Evolutionary conservation across 2,113 vertebrate species (phyloP).

Genomic region (Atractosteus spatula): DNA sequence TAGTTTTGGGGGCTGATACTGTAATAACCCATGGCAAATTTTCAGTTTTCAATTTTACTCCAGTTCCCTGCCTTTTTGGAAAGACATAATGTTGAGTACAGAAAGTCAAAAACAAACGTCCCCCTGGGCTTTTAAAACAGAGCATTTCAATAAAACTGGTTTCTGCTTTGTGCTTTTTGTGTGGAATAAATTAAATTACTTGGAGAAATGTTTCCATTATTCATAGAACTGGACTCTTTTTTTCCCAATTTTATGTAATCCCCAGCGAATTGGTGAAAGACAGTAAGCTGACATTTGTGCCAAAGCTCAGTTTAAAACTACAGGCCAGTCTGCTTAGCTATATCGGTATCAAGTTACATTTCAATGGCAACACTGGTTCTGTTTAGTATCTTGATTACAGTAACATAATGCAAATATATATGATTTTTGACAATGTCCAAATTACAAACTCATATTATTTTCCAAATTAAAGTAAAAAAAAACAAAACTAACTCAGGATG

Average conservation of each 20-base stretch:
- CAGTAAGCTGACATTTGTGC: neutral
- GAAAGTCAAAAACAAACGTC: neutral
- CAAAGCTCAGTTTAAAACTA: neutral
- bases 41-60: constrained; percentile 1
- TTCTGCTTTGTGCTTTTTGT: neutral
- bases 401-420: neutral
- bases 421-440: neutral
- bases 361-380: neutral
- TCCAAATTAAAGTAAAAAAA: too few relatives aligned
- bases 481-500: too few relatives aligned
- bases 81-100: neutral
- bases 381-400: neutral
- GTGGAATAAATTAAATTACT: constrained; percentile 1
- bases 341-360: neutral
- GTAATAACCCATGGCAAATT: neutral
- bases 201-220: constrained; percentile 1
- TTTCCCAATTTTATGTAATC: neutral
- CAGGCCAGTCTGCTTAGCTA: neutral
- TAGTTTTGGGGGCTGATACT: too few relatives aligned
- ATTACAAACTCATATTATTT: neutral
- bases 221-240: neutral
- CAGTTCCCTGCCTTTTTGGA: neutral
- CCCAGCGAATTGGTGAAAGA: neutral
- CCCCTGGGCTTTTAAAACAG: neutral
- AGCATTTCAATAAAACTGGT: neutral